A percentile compares a stretch with the other conserved stretches of the same genome.
Evolutionary conservation across 2,797 vertebrate genomes (phyloP).

Genomic region (Malurus splendens): DNA sequence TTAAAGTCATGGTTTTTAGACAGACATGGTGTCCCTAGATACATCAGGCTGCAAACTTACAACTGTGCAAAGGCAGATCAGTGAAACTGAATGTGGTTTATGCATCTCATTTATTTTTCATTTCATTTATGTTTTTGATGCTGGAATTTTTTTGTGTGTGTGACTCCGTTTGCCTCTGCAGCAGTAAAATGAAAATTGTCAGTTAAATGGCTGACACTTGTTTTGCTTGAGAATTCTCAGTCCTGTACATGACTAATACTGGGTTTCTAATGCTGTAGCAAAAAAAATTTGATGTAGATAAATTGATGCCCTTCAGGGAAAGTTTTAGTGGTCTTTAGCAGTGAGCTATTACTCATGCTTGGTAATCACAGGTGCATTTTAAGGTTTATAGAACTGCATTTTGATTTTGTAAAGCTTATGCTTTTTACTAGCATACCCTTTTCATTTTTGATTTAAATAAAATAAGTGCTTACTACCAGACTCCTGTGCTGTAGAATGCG

Average conservation of each 20-base stretch:
- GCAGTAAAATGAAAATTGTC: background rate
- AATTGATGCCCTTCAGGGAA: background rate
- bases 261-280: background rate
- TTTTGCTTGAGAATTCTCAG: background rate
- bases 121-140: background rate
- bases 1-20: background rate
- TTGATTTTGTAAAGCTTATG: background rate
- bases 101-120: background rate
- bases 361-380: background rate
- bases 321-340: background rate
- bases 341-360: background rate
- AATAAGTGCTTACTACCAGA: conserved; percentile 27
- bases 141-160: background rate
- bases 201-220: background rate
- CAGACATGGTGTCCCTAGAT: background rate
- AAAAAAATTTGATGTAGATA: background rate
- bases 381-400: background rate
- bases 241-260: background rate
- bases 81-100: background rate
- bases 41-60: background rate
- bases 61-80: background rate
- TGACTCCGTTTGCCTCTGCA: background rate
- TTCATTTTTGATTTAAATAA: conserved; percentile 53
- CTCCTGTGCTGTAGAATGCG: background rate
- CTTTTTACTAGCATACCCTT: background rate